phyloP scores from a whole-genome alignment of 2,797 vertebrate genomes.

The Glossophaga mutica region DNA sequence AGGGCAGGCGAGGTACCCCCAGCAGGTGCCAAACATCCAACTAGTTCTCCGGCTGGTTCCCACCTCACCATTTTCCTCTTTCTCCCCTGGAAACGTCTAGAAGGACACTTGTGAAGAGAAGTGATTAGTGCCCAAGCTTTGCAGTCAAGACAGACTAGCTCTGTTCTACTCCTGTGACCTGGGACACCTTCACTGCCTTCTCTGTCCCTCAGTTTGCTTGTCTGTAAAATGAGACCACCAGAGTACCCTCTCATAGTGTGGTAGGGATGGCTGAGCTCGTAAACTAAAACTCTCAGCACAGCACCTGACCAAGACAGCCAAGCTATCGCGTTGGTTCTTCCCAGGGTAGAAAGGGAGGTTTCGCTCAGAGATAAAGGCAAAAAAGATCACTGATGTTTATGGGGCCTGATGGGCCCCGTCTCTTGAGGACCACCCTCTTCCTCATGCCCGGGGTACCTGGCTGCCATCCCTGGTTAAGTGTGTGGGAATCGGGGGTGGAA shows the following conservation, averaged over 20 bases:
- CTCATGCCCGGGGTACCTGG: no score
- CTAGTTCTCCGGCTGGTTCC: neutral
- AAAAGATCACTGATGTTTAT: fast-evolving
- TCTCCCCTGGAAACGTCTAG: neutral
- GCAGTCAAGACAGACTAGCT: neutral
- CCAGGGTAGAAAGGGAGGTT: neutral
- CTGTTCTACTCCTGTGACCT: neutral
- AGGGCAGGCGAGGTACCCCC: neutral
- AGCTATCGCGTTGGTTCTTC: neutral
- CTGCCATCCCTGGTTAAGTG: neutral
- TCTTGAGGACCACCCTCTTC: neutral
- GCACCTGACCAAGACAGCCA: neutral
- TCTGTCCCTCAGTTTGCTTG: neutral
- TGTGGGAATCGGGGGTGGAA: neutral
- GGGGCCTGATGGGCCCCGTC: neutral
- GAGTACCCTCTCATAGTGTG: neutral
- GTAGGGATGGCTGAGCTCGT: neutral
- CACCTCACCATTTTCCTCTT: neutral
- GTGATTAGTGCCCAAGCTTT: neutral
- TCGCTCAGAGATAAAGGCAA: neutral
- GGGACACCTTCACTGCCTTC: neutral
- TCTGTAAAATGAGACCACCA: neutral
- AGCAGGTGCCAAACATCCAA: neutral
- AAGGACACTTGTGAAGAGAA: neutral
- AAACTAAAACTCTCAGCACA: neutral